A percentile compares a stretch with the other conserved stretches of the same genome.
Conservation (phyloP, 2,797 vertebrate genomes). For the Amblyopsis hoosieri region DNA sequence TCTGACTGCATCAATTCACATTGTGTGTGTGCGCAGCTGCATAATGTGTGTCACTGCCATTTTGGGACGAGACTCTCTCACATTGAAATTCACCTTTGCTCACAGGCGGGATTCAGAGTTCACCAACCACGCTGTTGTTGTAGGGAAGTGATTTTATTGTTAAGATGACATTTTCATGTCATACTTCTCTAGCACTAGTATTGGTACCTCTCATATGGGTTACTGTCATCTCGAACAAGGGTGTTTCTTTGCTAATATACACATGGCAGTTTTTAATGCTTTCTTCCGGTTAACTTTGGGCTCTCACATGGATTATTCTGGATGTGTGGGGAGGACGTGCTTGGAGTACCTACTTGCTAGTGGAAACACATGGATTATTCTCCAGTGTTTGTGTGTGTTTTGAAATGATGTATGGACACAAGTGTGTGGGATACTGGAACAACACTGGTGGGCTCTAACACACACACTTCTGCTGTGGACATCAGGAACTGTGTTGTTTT, state of each 20-base stretch:
- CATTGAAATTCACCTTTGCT: constrained; percentile 21
- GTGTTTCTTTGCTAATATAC: neutral
- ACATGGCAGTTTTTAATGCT: constrained; percentile 8
- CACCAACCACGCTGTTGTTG: constrained; percentile 24
- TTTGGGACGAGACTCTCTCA: neutral
- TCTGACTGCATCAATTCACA: no score
- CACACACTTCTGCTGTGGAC: constrained; percentile 24
- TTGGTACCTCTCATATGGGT: neutral
- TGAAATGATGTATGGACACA: constrained; percentile 55
- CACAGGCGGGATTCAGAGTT: constrained; percentile 43
- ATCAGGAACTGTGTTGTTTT: constrained; percentile 27
- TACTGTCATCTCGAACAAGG: constrained; percentile 13
- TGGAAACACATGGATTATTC: constrained; percentile 23
- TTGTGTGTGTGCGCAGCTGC: no score
- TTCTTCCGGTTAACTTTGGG: constrained; percentile 22
- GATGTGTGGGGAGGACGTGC: constrained; percentile 21
- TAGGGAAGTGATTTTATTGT: constrained; percentile 16
- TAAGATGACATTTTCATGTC: constrained; percentile 2
- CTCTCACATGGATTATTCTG: neutral
- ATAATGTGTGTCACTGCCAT: neutral
- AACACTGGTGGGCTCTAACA: constrained; percentile 36
- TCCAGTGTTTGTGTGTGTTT: constrained; percentile 40
- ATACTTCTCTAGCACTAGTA: constrained; percentile 8
- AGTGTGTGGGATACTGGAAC: constrained; percentile 47
- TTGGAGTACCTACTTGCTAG: constrained; percentile 26